Evolutionary conservation across 2,113 vertebrate genomes (phyloP).

Genomic region (Aleadryas rufinucha): DNA sequence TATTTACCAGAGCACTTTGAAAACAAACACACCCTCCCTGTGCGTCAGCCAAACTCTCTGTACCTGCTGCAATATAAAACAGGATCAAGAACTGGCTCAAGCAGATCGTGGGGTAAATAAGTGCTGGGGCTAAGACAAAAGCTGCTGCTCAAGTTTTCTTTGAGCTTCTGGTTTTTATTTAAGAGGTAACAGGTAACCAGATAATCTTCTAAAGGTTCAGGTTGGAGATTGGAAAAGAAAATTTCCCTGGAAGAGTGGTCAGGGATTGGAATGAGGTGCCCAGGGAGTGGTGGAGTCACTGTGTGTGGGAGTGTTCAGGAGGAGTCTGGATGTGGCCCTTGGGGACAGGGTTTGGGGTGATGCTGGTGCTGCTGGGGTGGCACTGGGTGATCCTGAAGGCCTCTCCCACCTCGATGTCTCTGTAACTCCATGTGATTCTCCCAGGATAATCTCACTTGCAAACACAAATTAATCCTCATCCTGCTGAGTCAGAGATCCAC

Average conservation of each 20-base stretch:
- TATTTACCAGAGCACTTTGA: not conserved
- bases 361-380: not conserved
- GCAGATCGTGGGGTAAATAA: not conserved
- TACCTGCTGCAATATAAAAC: not conserved
- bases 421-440: not conserved
- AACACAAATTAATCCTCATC: not conserved
- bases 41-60: not conserved
- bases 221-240: not conserved
- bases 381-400: rapidly evolving
- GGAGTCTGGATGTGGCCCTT: not conserved
- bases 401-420: too few species aligned
- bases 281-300: not conserved
- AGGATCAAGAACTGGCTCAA: not conserved
- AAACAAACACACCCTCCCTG: constrained; percentile 18
- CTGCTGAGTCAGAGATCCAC: not conserved
- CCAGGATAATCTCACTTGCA: not conserved
- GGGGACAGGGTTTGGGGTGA: not conserved
- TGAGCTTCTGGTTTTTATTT: not conserved
- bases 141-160: not conserved
- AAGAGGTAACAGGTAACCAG: not conserved
- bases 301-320: not conserved
- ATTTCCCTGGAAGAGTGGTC: not conserved
- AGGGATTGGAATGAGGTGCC: not conserved
- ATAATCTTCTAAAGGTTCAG: not conserved
- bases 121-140: not conserved